phyloP scores from a whole-genome alignment of 2,113 vertebrate species.

The Eptesicus fuscus region DNA sequence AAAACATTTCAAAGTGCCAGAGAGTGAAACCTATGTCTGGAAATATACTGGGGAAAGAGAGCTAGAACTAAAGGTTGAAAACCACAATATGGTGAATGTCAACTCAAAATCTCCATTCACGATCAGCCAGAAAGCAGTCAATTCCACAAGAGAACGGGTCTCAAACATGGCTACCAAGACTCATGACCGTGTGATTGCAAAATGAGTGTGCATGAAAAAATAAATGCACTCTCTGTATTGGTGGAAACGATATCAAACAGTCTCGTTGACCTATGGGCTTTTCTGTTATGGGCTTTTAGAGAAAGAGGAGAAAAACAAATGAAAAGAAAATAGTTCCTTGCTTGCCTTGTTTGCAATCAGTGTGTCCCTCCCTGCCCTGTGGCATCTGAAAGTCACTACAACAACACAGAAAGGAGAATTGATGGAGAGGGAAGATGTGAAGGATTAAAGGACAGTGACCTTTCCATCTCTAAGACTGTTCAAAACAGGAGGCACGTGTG shows the following conservation, averaged over 20 bases:
- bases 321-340: neutral
- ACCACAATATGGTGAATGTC: neutral
- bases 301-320: neutral
- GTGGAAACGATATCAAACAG: neutral
- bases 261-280: neutral
- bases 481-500: neutral
- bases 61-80: neutral
- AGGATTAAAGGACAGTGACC: neutral
- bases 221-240: neutral
- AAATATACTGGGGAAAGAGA: neutral
- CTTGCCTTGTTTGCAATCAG: neutral
- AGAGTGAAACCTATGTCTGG: neutral
- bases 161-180: neutral
- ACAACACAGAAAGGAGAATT: neutral
- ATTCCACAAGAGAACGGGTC: neutral
- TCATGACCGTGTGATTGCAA: neutral
- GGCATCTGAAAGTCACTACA: neutral
- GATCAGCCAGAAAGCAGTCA: neutral
- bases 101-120: neutral
- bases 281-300: neutral
- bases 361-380: neutral
- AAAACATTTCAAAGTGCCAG: neutral
- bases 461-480: neutral
- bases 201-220: neutral
- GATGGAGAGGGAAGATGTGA: neutral